Evolutionary conservation across 1,140 invertebrate genomes (phyloP).

Genomic region (Campoletis sonorensis): DNA sequence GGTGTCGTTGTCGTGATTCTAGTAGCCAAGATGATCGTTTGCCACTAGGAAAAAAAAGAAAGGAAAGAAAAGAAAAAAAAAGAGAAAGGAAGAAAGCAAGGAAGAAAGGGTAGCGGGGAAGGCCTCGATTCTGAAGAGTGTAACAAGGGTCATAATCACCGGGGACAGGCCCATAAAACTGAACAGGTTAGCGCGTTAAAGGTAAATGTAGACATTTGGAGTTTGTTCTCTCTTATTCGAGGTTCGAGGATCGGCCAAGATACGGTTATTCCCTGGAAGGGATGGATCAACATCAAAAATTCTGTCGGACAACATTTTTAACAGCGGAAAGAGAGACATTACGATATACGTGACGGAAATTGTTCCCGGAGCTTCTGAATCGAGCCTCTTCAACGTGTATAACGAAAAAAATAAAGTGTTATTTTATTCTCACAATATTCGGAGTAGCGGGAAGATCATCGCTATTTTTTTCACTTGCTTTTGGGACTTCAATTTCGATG

Average conservation of each 20-base stretch:
- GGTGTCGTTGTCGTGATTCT: constrained; percentile 27
- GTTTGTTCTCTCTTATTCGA: constrained; percentile 10
- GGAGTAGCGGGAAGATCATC: neutral
- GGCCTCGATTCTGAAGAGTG: neutral
- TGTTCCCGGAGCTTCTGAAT: neutral
- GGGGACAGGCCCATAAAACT: constrained; percentile 29
- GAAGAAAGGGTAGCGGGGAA: constrained; percentile 38
- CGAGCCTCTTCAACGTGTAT: neutral
- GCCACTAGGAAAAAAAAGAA: constrained; percentile 5
- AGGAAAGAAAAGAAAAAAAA: constrained; percentile 38
- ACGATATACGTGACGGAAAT: constrained; percentile 13
- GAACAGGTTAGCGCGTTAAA: constrained; percentile 31
- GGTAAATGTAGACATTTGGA: neutral
- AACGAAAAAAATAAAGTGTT: neutral
- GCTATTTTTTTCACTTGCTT: too few relatives aligned
- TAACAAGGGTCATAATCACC: constrained; percentile 42
- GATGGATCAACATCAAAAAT: constrained; percentile 24
- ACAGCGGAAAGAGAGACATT: constrained; percentile 12
- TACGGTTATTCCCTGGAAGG: constrained; percentile 3
- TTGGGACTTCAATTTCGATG: too few relatives aligned
- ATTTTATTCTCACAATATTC: neutral
- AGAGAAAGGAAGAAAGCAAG: constrained; percentile 21
- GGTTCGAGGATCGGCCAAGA: neutral
- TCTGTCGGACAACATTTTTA: constrained; percentile 21
- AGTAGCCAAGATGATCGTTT: constrained; percentile 32